Evolutionary conservation across 2,797 vertebrate genomes (phyloP), one percentile per base, ranked within the genome.

Genomic region (Coendou prehensilis): DNA sequence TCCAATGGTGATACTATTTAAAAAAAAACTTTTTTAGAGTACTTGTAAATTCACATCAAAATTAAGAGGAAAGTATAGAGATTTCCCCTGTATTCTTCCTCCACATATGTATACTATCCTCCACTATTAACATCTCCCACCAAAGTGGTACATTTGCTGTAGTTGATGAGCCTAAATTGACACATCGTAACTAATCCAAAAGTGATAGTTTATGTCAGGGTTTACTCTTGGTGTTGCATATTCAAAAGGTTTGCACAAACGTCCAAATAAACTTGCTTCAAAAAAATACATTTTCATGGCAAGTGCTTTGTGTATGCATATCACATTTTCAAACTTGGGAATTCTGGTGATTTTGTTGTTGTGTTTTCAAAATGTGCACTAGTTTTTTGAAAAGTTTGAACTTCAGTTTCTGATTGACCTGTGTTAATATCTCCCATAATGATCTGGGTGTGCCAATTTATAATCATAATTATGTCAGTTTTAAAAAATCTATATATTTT

Each of bases 341-440:
- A 85, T 50, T 11, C 50, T 85, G 26, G 23, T 89, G 47, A 79
- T 94, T 91, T 92, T 94, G 4, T 56, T 89, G 54, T 67, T 64
- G 14, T 37, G 6, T 84, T 7, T 84, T 87, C 22, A 41, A 20
- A 26, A 52, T 13, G 1, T 15, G 5, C 17, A 52, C 30, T 26
- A 67, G 30, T 75, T 69, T 75, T 96, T 90, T 47, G 10, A 54
- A 45, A 61, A 95, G 15, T 3, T 47, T 91, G 63, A 80, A 57
- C 6, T 73, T 71, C 2, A 52, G 22, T 63, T 83, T 93, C 69
- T 71, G 18, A 76, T 17, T 82, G 11, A 28, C 23, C 14, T 78
- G 22, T 45, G 20, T 57, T 91, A 93, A 90, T 79, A 83, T 90
- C 11, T 63, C 10, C 52, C 10, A 5, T 50, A 41, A 64, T 33